Base-by-base conservation (phyloP, 2,888 invertebrate species). In the Nephrotoma guestfalica region DNA sequence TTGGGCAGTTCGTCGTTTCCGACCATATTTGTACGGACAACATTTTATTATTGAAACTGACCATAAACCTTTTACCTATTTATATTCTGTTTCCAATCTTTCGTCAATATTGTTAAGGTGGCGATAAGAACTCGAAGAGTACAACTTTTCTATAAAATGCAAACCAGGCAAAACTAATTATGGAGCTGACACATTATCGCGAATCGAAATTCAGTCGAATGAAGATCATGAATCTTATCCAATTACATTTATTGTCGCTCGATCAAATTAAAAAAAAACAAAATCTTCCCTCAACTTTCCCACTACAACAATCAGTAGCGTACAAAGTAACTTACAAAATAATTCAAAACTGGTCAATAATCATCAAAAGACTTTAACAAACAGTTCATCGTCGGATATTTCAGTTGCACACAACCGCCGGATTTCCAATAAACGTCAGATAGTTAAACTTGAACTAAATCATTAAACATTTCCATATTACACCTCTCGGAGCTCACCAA, bases 61-160 rank as follows among this genome's bases (percentile, higher is more conserved):
- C 40, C 47, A 86, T 51, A 86, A 86, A 30, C 86, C 86, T 47
- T 13, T 86, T 6, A 51, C 40, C 4, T 86, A 7, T 45, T n/a
- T 86, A 7, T 57, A 57, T 30, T n/a, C n/a, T n/a, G n/a, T n/a
- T n/a, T n/a, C n/a, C n/a, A 84, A 84, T 40, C 84, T 42, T 13
- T 6, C 84, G 42, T 84, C 84, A 41, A 84, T 30, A 4, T n/a
- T n/a, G n/a, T n/a, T n/a, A n/a, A n/a, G n/a, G 13, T 84, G 89
- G 41, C 30, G 84, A 4, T 9, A 42, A 4, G 11, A 40, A 41
- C n/a, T 84, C 4, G 85, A 85, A 4, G 43, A 85, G 2, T 42
- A 85, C 42, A 43, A 85, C 3, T 85, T 85, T n/a, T 11, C 42
- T 5, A 85, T 85, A n/a, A 15, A 30, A 5, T 40, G 43, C 15